Conservation (phyloP, 2,888 invertebrate species). For the Stenolophus ochropezus region DNA sequence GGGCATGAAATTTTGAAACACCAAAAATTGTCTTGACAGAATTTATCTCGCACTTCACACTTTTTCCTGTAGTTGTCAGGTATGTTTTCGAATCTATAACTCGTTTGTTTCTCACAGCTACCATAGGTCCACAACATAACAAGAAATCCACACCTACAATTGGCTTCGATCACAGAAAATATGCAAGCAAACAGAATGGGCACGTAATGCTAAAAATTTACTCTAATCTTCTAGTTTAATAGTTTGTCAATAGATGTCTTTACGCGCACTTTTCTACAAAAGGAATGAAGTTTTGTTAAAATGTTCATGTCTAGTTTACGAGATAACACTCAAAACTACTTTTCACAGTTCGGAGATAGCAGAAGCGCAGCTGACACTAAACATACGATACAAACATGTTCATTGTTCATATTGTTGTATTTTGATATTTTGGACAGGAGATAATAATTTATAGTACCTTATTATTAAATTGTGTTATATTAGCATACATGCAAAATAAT, state of each 20-base stretch:
- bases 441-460: not conserved
- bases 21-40: too few relatives aligned
- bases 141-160: too few relatives aligned
- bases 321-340: not conserved
- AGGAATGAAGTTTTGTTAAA: slow-evolving; percentile 1
- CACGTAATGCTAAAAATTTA: not conserved
- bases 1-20: too few relatives aligned
- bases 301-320: not conserved
- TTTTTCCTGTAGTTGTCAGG: too few relatives aligned
- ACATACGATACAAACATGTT: not conserved
- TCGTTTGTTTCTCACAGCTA: too few relatives aligned
- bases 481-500: not conserved
- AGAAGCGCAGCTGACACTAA: not conserved
- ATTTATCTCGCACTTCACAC: too few relatives aligned
- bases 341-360: not conserved
- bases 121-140: too few relatives aligned
- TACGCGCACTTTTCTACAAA: not conserved
- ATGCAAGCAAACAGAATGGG: not conserved
- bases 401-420: too few relatives aligned
- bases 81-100: too few relatives aligned
- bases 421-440: not conserved
- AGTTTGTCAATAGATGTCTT: not conserved
- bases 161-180: not conserved
- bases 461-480: not conserved
- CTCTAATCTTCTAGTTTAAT: not conserved